Conservation (phyloP, 2,113 vertebrate genomes). For the Eudyptes chrysolophus region DNA sequence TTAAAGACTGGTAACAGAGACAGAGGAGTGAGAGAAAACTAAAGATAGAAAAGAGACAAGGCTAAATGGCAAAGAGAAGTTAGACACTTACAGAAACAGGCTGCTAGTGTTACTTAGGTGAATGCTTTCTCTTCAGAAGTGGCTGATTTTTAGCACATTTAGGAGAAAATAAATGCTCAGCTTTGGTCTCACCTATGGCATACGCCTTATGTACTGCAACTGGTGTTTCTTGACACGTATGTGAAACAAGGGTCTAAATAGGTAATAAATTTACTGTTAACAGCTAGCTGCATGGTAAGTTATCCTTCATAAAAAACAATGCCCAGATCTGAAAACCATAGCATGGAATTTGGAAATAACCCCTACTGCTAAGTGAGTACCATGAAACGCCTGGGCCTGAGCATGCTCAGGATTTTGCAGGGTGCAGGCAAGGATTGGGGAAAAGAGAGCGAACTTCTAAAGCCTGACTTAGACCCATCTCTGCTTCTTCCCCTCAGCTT, state of each 20-base stretch:
- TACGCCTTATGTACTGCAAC: background rate
- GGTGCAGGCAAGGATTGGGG: background rate
- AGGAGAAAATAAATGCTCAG: background rate
- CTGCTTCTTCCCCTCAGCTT: background rate
- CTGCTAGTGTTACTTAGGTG: background rate
- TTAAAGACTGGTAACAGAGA: conserved; percentile 90
- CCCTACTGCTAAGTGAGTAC: background rate
- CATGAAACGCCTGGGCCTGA: background rate
- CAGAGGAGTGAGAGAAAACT: conserved; percentile 74
- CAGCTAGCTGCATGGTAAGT: background rate
- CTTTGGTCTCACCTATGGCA: background rate
- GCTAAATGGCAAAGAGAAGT: conserved; percentile 56
- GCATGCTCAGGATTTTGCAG: background rate
- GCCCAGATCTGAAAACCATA: background rate
- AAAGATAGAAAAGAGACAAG: conserved; percentile 71
- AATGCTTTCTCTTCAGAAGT: background rate
- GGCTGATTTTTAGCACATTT: background rate
- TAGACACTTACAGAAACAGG: conserved; percentile 34
- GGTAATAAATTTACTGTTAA: background rate
- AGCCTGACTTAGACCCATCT: background rate
- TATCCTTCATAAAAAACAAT: background rate
- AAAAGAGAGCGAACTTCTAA: background rate
- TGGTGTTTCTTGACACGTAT: background rate
- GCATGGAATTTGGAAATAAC: background rate
- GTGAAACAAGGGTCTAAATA: background rate